Evolutionary conservation across 2,888 invertebrate species (phyloP).

Genomic region (Griposia aprilina): DNA sequence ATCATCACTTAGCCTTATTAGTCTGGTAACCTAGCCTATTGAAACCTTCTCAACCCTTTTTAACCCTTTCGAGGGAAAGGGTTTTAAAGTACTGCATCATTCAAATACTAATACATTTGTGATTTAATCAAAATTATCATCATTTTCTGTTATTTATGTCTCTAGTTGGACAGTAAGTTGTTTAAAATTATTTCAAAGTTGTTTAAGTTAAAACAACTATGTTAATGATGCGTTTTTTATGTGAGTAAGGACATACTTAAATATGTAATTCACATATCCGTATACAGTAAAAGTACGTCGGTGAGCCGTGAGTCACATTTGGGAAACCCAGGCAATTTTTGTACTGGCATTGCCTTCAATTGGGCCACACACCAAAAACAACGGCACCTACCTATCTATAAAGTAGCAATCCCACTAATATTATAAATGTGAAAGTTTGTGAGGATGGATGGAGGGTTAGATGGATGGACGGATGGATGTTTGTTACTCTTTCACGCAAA

Average conservation of each 20-base stretch:
- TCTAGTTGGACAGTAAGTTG: neutral
- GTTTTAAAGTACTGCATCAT: neutral
- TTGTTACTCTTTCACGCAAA: too few relatives aligned
- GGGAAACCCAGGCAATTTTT: conserved; percentile 37
- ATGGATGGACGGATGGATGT: too few relatives aligned
- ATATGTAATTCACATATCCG: conserved; percentile 4
- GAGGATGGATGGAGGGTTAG: too few relatives aligned
- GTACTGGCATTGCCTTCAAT: neutral
- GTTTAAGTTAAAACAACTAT: neutral
- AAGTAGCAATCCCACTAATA: too few relatives aligned
- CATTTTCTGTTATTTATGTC: neutral
- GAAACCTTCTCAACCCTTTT: neutral
- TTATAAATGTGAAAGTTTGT: too few relatives aligned
- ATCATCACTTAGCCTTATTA: neutral
- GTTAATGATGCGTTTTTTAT: conserved; percentile 6
- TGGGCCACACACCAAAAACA: neutral
- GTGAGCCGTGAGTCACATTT: conserved; percentile 38
- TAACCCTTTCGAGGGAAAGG: neutral
- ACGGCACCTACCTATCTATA: neutral
- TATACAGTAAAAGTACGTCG: conserved; percentile 31
- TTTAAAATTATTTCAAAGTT: neutral
- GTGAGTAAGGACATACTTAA: conserved; percentile 3
- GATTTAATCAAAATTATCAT: neutral
- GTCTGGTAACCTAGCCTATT: neutral
- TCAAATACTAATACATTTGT: neutral